Evolutionary conservation across 2,797 vertebrate species (phyloP), one percentile per base, ranked within the genome.

Genomic region (Bradypodion pumilum): DNA sequence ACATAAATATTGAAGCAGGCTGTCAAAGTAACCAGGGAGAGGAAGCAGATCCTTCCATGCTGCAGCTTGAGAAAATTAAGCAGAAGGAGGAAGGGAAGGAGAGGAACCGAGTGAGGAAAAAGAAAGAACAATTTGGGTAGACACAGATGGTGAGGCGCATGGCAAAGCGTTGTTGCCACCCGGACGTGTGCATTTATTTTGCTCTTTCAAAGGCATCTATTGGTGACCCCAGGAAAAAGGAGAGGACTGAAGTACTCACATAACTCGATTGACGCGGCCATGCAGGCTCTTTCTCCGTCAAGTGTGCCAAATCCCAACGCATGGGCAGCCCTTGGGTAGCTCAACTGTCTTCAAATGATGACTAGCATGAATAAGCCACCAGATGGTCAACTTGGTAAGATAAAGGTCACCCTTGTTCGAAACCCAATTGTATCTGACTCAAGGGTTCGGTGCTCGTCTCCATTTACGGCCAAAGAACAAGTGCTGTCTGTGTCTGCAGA

Each of bases 1-100:
- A 74, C 83, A 86, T 7, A 79, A 83, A 69, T 40, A 56, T 0
- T 29, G 74, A 84, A 87, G 7, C 66, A 91, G 90, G 37, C 35
- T 76, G 70, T 12, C 80, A 32, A 62, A 32, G 10, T 78, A 80
- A 87, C 63, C 40, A 29, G 19, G 46, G n/a, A 52, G 44, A 74
- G 86, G 80, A 65, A 87, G 68, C 29, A 40, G 27, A 0, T 37
- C 85, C 56, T 74, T 40, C 82, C 68, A 65, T 8, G 72, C 29
- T 32, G 16, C 46, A 78, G 35, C 52, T 68, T 65, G 82, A 13
- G 9, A 72, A 86, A 88, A 80, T 7, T 4, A 75, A 76, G 9
- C 0, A 65, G 29, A 4, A 46, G 60, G 65, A 52, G 21, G 65
- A 32, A 59, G 79, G 77, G 56, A 29, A 60, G 49, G 16, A 25